A percentile compares a stretch with the other conserved stretches of the same genome.
Evolutionary conservation across 2,888 invertebrate species (phyloP).

Genomic region (Nemurella pictetii): DNA sequence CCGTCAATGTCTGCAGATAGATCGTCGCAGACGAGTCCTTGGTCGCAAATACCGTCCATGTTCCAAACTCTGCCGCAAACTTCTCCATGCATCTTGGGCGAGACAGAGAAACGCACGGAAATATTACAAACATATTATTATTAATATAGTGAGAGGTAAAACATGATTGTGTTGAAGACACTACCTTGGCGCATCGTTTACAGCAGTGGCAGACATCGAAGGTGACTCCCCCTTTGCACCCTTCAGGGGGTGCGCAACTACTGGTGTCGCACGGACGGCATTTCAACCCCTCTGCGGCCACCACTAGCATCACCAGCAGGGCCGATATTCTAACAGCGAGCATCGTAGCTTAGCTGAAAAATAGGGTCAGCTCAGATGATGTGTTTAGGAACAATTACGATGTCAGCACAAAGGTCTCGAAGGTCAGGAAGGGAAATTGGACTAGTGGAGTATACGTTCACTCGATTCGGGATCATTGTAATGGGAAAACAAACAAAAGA

Average conservation of each 20-base stretch:
- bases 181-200: conserved; percentile 2
- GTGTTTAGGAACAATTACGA: too few relatives aligned
- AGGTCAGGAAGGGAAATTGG: too few relatives aligned
- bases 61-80: neutral
- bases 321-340: neutral
- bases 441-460: too few relatives aligned
- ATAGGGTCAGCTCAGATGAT: too few relatives aligned
- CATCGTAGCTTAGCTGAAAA: neutral
- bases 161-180: too few relatives aligned
- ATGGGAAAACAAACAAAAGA: too few relatives aligned
- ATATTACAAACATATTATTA: too few relatives aligned
- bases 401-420: too few relatives aligned
- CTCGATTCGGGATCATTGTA: too few relatives aligned
- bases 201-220: neutral
- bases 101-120: too few relatives aligned
- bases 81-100: neutral
- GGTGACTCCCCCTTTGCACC: neutral
- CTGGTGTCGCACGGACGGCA: neutral
- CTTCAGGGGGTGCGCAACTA: neutral
- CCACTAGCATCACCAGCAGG: neutral
- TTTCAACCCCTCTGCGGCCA: neutral
- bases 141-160: too few relatives aligned
- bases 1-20: too few relatives aligned
- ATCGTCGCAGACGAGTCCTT: neutral
- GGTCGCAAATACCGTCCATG: neutral